Evolutionary conservation across 2,888 invertebrate species (phyloP).

Genomic region (Phorcus lineatus): DNA sequence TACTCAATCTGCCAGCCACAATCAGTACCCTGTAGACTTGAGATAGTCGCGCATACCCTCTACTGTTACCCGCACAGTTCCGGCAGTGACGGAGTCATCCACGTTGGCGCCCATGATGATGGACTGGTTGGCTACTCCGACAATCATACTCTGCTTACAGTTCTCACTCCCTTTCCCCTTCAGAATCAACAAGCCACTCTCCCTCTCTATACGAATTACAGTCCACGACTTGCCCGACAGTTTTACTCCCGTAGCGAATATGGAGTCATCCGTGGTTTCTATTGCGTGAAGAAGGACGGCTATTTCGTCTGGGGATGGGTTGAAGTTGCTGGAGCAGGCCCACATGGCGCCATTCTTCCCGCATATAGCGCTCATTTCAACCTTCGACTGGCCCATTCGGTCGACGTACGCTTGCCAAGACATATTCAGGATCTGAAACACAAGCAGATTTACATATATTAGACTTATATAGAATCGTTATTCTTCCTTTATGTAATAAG

Average conservation of each 20-base stretch:
- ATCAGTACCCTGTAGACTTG: conserved; percentile 27
- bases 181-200: conserved; percentile 27
- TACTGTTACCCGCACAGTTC: conserved; percentile 29
- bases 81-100: conserved; percentile 30
- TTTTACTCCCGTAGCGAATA: conserved; percentile 31
- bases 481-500: no score
- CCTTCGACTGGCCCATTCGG: conserved; percentile 27
- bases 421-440: conserved; percentile 31
- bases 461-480: no score
- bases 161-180: conserved; percentile 38
- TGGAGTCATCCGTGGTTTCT: conserved; percentile 24
- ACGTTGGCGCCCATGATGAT: conserved; percentile 34
- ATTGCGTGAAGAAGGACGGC: conserved; percentile 23
- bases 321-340: conserved; percentile 28
- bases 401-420: conserved; percentile 37
- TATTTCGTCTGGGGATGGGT: conserved; percentile 34
- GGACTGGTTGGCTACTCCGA: conserved; percentile 29
- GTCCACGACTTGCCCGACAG: conserved; percentile 36
- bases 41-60: conserved; percentile 37
- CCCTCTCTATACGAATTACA: conserved; percentile 33
- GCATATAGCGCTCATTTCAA: conserved; percentile 33
- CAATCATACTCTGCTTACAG: conserved; percentile 31
- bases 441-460: no score
- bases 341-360: conserved; percentile 38
- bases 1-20: neutral